These are phyloP conservation scores for Chrysogorgia sp. DNA, from an alignment of 92 coral and sea anemone genomes.

Conservation along the genomic window DNA sequence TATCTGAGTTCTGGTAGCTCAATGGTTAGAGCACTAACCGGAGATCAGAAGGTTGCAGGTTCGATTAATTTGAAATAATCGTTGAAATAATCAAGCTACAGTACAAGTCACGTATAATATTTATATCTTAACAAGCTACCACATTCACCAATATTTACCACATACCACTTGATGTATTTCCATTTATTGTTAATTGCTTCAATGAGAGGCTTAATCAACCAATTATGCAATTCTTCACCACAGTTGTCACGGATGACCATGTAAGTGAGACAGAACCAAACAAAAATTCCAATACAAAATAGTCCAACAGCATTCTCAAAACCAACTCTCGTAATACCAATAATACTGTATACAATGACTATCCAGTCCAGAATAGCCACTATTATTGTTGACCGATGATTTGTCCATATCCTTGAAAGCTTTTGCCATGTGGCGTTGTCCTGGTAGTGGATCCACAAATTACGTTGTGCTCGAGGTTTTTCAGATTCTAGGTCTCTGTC, in stretches of 20 bases:
- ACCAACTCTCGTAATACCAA: constrained; percentile 79
- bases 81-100: background rate
- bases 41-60: no score
- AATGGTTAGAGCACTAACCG: no score
- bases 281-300: constrained; percentile 77
- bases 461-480: background rate
- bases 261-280: constrained; percentile 86
- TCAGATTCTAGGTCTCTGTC: background rate
- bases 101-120: background rate
- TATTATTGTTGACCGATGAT: constrained; percentile 13
- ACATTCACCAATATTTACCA: background rate
- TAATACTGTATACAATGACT: constrained; percentile 57
- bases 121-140: background rate
- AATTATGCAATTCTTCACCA: constrained; percentile 67
- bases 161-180: constrained; percentile 78
- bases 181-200: constrained; percentile 54
- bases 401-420: background rate
- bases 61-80: no score
- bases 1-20: no score
- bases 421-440: constrained; percentile 1
- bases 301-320: constrained; percentile 77
- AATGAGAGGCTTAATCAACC: constrained; percentile 64
- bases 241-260: constrained; percentile 75
- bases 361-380: constrained; percentile 13
- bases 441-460: constrained; percentile 8